phyloP scores from a whole-genome alignment of 2,797 vertebrate genomes.

The Cryptoblepharus egeriae region DNA sequence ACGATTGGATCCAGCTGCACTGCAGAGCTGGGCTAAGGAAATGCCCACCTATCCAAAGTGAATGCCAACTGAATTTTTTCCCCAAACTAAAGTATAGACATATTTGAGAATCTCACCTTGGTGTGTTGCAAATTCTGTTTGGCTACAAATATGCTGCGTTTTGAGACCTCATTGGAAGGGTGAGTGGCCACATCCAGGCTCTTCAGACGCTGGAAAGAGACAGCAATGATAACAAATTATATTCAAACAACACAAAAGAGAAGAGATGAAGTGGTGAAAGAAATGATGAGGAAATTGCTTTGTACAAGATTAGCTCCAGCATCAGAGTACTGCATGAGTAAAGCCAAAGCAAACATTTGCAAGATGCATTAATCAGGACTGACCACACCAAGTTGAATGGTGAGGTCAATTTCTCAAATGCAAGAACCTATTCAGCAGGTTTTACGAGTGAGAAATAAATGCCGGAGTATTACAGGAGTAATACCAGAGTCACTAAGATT shows the following conservation, averaged over 20 bases:
- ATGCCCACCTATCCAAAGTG: background rate
- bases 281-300: conserved; percentile 6
- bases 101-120: conserved; percentile 41
- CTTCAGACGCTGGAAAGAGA: conserved; percentile 30
- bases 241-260: conserved; percentile 6
- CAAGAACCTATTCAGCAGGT: background rate
- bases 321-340: background rate
- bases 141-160: conserved; percentile 18
- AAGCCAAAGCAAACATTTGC: conserved; percentile 2
- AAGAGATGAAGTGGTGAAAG: conserved; percentile 13
- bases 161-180: background rate
- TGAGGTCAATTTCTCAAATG: background rate
- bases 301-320: conserved; percentile 5
- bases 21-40: background rate
- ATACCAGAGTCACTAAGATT: background rate
- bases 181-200: background rate
- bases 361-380: conserved; percentile 19
- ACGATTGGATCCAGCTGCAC: too few species aligned
- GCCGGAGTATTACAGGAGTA: background rate
- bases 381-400: conserved; percentile 3
- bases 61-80: background rate
- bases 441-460: background rate
- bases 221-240: conserved; percentile 17
- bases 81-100: background rate
- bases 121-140: conserved; percentile 28